These are phyloP conservation scores for Polyodon spathula DNA, from an alignment of 2,113 vertebrate species.

Conservation along the genomic window DNA sequence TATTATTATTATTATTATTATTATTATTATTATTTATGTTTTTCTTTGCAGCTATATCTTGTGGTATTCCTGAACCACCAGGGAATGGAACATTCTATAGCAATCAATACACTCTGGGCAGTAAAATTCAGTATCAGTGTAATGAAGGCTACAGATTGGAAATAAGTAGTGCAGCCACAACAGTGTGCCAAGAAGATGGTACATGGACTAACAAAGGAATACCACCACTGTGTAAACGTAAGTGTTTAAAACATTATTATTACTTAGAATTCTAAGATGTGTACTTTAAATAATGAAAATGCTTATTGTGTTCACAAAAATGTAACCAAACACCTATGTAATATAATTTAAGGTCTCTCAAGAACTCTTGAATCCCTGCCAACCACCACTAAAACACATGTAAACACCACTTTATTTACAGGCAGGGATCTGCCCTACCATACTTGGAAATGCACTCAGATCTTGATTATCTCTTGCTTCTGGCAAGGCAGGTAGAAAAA, in stretches of 20 bases:
- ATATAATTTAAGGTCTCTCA: too few relatives aligned
- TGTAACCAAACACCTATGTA: too few relatives aligned
- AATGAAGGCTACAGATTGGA: slow-evolving; percentile 78
- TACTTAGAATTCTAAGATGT: too few relatives aligned
- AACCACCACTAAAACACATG: too few relatives aligned
- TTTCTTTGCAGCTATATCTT: slow-evolving; percentile 75
- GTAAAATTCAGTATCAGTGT: slow-evolving; percentile 78
- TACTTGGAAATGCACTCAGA: too few relatives aligned
- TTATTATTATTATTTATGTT: not conserved
- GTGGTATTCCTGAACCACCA: slow-evolving; percentile 77
- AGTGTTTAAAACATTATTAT: slow-evolving; percentile 38
- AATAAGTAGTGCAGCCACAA: slow-evolving; percentile 52
- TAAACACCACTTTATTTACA: too few relatives aligned
- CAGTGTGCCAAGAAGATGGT: slow-evolving; percentile 83
- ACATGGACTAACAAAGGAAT: slow-evolving; percentile 77
- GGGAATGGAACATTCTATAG: slow-evolving; percentile 86
- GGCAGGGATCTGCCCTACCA: too few relatives aligned
- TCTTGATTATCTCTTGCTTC: too few relatives aligned
- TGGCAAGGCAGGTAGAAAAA: too few relatives aligned
- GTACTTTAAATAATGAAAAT: too few relatives aligned
- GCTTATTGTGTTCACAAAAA: too few relatives aligned
- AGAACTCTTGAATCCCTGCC: too few relatives aligned
- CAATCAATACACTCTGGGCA: slow-evolving; percentile 83
- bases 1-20: not conserved
- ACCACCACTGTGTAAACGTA: slow-evolving; percentile 73